Conservation (phyloP, 2,888 invertebrate genomes). For the Sphecodes monilicornis region DNA sequence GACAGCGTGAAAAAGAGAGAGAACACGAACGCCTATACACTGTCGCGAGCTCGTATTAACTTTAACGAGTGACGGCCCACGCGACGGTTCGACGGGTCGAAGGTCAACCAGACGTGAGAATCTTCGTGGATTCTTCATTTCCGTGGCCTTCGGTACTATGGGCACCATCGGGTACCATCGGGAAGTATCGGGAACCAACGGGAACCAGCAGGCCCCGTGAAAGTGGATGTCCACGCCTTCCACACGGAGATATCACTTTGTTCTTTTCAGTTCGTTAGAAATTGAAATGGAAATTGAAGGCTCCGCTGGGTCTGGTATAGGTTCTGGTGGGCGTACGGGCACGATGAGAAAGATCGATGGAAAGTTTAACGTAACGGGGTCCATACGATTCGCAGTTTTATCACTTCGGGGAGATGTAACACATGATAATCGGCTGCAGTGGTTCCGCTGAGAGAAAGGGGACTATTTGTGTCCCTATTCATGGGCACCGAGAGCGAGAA, state of each 20-base stretch:
- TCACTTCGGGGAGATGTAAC: neutral
- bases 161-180: slow-evolving; percentile 16
- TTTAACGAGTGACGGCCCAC: slow-evolving; percentile 81
- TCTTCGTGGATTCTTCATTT: slow-evolving; percentile 73
- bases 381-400: neutral
- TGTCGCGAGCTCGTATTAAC: slow-evolving; percentile 78
- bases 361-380: slow-evolving; percentile 28
- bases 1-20: neutral
- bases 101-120: slow-evolving; percentile 82
- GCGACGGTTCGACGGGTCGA: slow-evolving; percentile 79
- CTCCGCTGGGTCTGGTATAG: slow-evolving; percentile 34
- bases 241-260: slow-evolving; percentile 33
- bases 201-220: slow-evolving; percentile 32
- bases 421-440: neutral
- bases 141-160: slow-evolving; percentile 63
- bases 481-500: neutral
- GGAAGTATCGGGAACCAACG: neutral
- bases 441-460: neutral
- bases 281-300: slow-evolving; percentile 47
- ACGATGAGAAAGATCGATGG: slow-evolving; percentile 43
- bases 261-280: slow-evolving; percentile 35
- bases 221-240: slow-evolving; percentile 60
- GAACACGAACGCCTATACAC: slow-evolving; percentile 51
- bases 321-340: slow-evolving; percentile 29
- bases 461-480: neutral